These are phyloP conservation scores for Pheosia gnoma DNA, from an alignment of 2,888 invertebrate species.

Conservation along the genomic window DNA sequence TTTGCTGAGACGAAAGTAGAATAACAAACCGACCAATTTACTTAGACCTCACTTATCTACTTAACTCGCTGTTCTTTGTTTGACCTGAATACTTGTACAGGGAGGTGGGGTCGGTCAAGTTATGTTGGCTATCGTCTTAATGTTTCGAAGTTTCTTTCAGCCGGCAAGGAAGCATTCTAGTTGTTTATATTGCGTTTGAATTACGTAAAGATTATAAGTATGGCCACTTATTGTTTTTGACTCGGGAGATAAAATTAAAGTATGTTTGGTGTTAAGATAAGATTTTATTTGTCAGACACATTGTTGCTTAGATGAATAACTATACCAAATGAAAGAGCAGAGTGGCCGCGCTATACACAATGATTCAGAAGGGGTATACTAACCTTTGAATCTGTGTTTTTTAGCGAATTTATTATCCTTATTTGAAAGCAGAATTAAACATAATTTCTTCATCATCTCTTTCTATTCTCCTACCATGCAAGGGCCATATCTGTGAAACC, in stretches of 20 bases:
- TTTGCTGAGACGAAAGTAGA: conserved; percentile 29
- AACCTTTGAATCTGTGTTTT: no score
- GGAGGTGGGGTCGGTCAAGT: conserved; percentile 3
- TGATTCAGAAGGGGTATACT: no score
- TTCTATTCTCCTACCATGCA: conserved; percentile 26
- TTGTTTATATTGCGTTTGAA: conserved; percentile 27
- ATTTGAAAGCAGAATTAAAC: no score
- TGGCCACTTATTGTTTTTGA: conserved; percentile 15
- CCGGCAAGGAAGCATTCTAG: conserved; percentile 21
- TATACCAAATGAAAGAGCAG: no score
- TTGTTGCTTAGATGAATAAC: no score
- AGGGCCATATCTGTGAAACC: conserved; percentile 34
- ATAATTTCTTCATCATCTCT: neutral
- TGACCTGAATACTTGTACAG: neutral
- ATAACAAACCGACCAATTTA: conserved; percentile 22
- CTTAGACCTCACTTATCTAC: conserved; percentile 9
- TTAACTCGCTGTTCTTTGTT: conserved; percentile 1
- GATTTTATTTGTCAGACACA: no score
- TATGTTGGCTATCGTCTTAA: conserved; percentile 7
- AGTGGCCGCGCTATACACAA: no score
- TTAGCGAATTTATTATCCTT: no score
- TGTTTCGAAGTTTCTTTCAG: conserved; percentile 12
- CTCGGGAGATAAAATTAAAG: conserved; percentile 10
- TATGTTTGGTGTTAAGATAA: no score
- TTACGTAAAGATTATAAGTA: conserved; percentile 17